A percentile compares a stretch with the other conserved stretches of the same genome.
phyloP scores from a whole-genome alignment of 1,140 invertebrate genomes.

The Idris sp. region DNA sequence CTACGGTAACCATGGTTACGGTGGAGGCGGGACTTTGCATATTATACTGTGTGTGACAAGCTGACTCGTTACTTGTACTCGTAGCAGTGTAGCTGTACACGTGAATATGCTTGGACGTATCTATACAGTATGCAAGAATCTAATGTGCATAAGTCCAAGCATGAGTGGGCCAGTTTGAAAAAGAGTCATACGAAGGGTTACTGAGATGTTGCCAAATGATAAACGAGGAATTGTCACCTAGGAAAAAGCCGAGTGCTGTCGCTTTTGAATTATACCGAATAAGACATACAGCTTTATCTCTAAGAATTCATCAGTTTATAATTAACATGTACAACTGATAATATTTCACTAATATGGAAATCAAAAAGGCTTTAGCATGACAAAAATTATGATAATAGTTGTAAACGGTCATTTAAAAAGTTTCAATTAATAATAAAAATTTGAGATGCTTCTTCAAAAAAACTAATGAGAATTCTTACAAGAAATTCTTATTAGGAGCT shows the following conservation, averaged over 20 bases:
- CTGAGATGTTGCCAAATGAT: conserved; percentile 58
- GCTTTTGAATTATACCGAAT: too few relatives aligned
- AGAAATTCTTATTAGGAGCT: too few relatives aligned
- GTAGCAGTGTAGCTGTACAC: conserved; percentile 63
- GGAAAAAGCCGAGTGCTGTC: conserved; percentile 20
- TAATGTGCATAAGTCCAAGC: conserved; percentile 35
- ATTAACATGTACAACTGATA: too few relatives aligned
- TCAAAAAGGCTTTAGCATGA: too few relatives aligned
- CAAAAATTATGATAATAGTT: too few relatives aligned
- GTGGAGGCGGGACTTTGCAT: conserved; percentile 75
- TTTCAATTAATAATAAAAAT: too few relatives aligned
- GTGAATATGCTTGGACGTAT: conserved; percentile 42
- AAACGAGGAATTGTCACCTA: conserved; percentile 75
- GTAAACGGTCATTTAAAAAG: too few relatives aligned
- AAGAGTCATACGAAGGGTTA: conserved; percentile 67
- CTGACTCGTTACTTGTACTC: conserved; percentile 71
- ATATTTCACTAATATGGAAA: too few relatives aligned
- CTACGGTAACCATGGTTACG: conserved; percentile 71
- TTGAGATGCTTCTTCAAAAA: too few relatives aligned
- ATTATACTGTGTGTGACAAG: conserved; percentile 76
- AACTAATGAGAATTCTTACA: too few relatives aligned
- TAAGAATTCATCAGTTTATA: too few relatives aligned
- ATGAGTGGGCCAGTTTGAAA: conserved; percentile 51
- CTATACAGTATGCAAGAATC: conserved; percentile 26
- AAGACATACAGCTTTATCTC: too few relatives aligned